Conservation (phyloP, 2,888 invertebrate genomes). For the Clanis bilineata region DNA sequence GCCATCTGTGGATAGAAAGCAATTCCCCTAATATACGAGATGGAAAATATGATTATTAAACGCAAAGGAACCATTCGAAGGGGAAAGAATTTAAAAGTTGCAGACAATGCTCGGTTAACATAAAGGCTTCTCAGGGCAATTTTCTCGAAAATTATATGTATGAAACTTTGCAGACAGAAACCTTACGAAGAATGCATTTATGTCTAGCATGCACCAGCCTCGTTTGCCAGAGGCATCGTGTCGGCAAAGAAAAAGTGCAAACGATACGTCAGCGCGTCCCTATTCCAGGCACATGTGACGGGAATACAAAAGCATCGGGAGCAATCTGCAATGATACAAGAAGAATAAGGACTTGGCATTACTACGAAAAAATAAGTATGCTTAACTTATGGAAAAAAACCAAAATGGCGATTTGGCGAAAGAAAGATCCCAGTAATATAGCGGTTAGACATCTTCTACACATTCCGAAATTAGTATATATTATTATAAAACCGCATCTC, state of each 20-base stretch:
- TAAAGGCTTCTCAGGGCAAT: constrained; percentile 45
- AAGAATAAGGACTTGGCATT: no score
- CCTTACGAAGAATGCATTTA: constrained; percentile 47
- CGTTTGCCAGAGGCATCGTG: constrained; percentile 30
- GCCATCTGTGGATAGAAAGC: background rate
- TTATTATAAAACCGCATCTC: no score
- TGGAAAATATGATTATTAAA: constrained; percentile 11
- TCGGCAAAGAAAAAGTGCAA: constrained; percentile 47
- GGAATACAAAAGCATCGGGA: constrained; percentile 12
- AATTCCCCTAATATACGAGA: background rate
- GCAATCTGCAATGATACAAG: constrained; percentile 5
- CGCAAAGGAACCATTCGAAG: constrained; percentile 19
- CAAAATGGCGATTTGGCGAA: no score
- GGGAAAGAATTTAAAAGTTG: constrained; percentile 36
- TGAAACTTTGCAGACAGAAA: constrained; percentile 56
- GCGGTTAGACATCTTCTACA: no score
- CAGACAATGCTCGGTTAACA: constrained; percentile 28
- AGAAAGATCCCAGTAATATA: no score
- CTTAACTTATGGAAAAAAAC: no score
- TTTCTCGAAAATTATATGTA: constrained; percentile 51
- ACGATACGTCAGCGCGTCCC: constrained; percentile 40
- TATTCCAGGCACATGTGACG: constrained; percentile 23
- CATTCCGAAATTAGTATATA: no score
- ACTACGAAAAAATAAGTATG: no score
- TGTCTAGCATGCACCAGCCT: constrained; percentile 31